phyloP scores from a whole-genome alignment of 1,140 invertebrate genomes.

The Pectinophora gossypiella region DNA sequence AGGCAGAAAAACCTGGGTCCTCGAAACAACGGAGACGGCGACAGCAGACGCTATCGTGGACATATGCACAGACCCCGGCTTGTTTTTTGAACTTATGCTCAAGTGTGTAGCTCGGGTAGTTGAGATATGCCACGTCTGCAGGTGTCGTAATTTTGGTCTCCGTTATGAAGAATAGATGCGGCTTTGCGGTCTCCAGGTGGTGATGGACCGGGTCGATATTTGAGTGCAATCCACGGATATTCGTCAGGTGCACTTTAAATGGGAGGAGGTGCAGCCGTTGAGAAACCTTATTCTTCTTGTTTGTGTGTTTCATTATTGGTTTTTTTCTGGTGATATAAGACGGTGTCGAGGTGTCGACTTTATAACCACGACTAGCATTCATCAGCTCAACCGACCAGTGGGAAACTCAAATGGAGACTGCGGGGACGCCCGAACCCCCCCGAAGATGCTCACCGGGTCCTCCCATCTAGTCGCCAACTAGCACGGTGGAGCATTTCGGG shows the following conservation, averaged over 20 bases:
- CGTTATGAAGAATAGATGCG: too few relatives aligned
- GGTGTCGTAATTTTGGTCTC: neutral
- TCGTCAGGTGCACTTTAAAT: neutral
- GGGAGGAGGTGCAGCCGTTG: neutral
- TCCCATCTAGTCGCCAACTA: neutral
- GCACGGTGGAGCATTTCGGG: neutral
- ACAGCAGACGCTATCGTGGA: too few relatives aligned
- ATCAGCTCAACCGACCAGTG: neutral
- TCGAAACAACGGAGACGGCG: slow-evolving; percentile 4
- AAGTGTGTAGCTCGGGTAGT: too few relatives aligned
- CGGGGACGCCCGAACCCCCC: neutral
- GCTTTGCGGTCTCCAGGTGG: too few relatives aligned
- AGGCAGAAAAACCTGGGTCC: neutral
- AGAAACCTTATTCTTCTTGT: neutral
- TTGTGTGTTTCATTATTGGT: too few relatives aligned
- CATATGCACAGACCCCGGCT: too few relatives aligned
- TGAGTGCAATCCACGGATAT: neutral
- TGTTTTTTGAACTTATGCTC: too few relatives aligned
- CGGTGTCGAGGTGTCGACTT: neutral
- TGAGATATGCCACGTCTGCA: neutral
- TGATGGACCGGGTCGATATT: neutral
- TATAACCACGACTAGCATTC: neutral
- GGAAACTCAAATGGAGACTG: neutral
- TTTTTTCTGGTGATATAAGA: too few relatives aligned
- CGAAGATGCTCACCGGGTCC: neutral